phyloP scores from a whole-genome alignment of 2,888 invertebrate species.

The Phoronis australis region DNA sequence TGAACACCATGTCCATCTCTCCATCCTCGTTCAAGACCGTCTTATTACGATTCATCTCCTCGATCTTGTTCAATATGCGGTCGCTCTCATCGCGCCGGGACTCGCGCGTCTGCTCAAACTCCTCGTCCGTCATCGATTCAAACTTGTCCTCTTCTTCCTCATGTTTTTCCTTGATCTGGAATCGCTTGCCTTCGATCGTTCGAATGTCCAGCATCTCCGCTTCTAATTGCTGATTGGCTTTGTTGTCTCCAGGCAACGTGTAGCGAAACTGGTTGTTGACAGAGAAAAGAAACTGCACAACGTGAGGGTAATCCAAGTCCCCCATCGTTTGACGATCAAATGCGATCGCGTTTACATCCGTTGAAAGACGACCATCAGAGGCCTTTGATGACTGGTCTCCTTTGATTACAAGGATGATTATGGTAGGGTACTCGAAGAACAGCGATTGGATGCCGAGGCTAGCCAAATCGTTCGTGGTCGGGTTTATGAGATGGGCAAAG shows the following conservation, averaged over 20 bases:
- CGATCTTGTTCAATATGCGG: no score
- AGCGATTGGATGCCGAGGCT: constrained; percentile 18
- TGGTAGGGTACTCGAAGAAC: constrained; percentile 17
- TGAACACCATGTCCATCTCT: no score
- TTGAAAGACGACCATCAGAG: constrained; percentile 8
- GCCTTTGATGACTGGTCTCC: constrained; percentile 8
- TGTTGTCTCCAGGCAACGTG: constrained; percentile 21
- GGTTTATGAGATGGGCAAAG: constrained; percentile 23
- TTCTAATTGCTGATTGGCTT: constrained; percentile 17
- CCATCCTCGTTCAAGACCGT: no score
- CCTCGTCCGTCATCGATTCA: no score
- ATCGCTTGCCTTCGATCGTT: constrained; percentile 22
- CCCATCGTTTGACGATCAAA: constrained; percentile 20
- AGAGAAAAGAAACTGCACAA: constrained; percentile 25
- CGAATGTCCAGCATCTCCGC: constrained; percentile 29
- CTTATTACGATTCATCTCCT: no score
- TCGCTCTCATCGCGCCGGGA: no score
- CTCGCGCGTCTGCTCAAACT: no score
- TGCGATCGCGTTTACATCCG: constrained; percentile 20
- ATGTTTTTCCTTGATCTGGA: no score
- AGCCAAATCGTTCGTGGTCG: constrained; percentile 19
- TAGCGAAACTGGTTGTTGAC: constrained; percentile 25
- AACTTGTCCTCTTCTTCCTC: no score
- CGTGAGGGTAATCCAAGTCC: constrained; percentile 23
- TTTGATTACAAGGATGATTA: constrained; percentile 21